phyloP scores from a whole-genome alignment of 35 echinoderm and acorn worm genomes.

The Lytechinus variegatus region DNA sequence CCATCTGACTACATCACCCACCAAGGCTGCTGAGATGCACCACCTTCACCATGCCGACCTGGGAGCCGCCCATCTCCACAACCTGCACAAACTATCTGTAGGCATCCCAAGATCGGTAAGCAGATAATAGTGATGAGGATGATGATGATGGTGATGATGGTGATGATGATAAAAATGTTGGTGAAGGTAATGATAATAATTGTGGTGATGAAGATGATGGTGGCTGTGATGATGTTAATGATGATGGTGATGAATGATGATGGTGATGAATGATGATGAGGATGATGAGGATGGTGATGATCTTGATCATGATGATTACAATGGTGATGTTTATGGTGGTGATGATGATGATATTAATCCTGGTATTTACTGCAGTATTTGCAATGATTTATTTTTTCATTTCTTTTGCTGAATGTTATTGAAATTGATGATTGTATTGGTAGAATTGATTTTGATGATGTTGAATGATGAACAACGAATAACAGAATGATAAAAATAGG shows the following conservation, averaged over 20 bases:
- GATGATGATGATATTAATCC: too few relatives aligned
- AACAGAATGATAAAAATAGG: too few relatives aligned
- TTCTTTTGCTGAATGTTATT: too few relatives aligned
- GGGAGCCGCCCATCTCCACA: slow-evolving; percentile 42
- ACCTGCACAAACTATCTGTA: slow-evolving; percentile 47
- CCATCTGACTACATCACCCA: slow-evolving; percentile 52
- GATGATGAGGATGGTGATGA: too few relatives aligned
- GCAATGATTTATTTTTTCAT: too few relatives aligned
- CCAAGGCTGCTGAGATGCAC: slow-evolving; percentile 64
- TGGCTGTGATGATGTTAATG: background rate
- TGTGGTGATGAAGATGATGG: background rate
- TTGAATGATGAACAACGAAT: too few relatives aligned
- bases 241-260: background rate
- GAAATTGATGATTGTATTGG: too few relatives aligned
- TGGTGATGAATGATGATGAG: background rate
- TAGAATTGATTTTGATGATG: too few relatives aligned
- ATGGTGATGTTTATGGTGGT: too few relatives aligned
- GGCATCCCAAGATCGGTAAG: slow-evolving; percentile 52
- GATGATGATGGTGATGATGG: background rate
- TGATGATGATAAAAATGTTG: background rate
- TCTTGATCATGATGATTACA: too few relatives aligned
- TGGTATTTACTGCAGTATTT: too few relatives aligned
- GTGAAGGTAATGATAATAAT: background rate
- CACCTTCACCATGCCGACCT: slow-evolving; percentile 44
- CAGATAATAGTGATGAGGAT: background rate